Evolutionary conservation across 2,888 invertebrate species (phyloP).

Genomic region (Zonitis immaculata): DNA sequence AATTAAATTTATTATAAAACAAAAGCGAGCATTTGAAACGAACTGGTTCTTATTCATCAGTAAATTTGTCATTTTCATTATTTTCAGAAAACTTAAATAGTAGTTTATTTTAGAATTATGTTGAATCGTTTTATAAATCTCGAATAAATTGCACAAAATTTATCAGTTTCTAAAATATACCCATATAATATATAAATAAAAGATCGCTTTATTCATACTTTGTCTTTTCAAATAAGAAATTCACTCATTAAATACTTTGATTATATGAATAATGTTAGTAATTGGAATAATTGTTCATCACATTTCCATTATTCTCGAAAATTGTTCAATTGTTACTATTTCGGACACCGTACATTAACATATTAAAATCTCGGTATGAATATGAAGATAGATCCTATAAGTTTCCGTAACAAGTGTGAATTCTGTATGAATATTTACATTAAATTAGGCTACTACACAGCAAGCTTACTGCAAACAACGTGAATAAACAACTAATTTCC

Average conservation of each 20-base stretch:
- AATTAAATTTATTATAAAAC: slow-evolving; percentile 13
- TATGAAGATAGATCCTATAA: slow-evolving; percentile 20
- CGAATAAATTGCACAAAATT: slow-evolving; percentile 15
- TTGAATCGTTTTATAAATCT: slow-evolving; percentile 16
- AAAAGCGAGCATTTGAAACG: slow-evolving; percentile 8
- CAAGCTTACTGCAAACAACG: slow-evolving; percentile 33
- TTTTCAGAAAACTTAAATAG: slow-evolving; percentile 9
- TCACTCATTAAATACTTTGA: slow-evolving; percentile 4
- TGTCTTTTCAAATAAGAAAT: slow-evolving; percentile 4
- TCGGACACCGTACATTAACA: slow-evolving; percentile 8
- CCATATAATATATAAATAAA: too few relatives aligned
- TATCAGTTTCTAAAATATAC: slow-evolving; percentile 14
- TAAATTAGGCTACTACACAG: slow-evolving; percentile 31
- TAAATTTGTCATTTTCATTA: slow-evolving; percentile 17
- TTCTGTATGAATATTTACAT: slow-evolving; percentile 37
- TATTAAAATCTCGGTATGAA: slow-evolving; percentile 15
- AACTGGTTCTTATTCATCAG: slow-evolving; percentile 1
- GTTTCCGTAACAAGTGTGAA: slow-evolving; percentile 29
- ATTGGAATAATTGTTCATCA: too few relatives aligned
- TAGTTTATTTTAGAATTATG: slow-evolving; percentile 5
- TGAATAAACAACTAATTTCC: slow-evolving; percentile 37
- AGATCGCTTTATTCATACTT: not conserved
- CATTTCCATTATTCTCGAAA: too few relatives aligned
- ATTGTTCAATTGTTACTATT: not conserved
- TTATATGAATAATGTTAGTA: not conserved